Percentiles rank a stretch among this genome's conserved stretches.
These are phyloP conservation scores for Allobates femoralis DNA, from an alignment of 2,797 vertebrate genomes.

Conservation along the genomic window DNA sequence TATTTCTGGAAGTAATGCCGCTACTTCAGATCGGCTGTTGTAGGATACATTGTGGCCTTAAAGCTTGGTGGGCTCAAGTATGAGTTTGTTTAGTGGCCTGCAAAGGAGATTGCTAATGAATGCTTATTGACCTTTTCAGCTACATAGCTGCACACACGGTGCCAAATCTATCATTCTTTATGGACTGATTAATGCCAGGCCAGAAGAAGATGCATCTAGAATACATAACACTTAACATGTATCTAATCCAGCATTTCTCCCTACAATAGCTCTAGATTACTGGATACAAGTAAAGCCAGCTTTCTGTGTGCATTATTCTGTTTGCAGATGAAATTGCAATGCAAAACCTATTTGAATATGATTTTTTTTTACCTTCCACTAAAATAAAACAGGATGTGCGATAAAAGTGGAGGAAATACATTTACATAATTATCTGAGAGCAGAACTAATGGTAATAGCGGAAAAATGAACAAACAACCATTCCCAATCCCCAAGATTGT, in stretches of 20 bases:
- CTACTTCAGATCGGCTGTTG: neutral
- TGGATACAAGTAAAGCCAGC: neutral
- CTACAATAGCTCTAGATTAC: neutral
- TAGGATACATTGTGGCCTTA: neutral
- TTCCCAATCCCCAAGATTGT: neutral
- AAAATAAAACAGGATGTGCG: neutral
- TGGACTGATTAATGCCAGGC: slow-evolving; percentile 31
- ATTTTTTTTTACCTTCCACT: neutral
- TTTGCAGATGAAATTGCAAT: neutral
- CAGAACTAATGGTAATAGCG: neutral
- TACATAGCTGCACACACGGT: slow-evolving; percentile 16
- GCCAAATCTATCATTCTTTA: slow-evolving; percentile 37
- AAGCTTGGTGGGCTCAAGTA: neutral
- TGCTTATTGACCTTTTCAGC: slow-evolving; percentile 35
- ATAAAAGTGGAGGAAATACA: neutral
- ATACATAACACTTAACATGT: slow-evolving; percentile 15
- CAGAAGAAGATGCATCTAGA: slow-evolving; percentile 17
- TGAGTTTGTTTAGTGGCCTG: slow-evolving; percentile 7
- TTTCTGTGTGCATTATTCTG: neutral
- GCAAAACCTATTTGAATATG: neutral
- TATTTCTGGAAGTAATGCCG: neutral
- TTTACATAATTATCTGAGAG: neutral
- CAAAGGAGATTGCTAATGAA: slow-evolving; percentile 21
- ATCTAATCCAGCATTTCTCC: neutral
- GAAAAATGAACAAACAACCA: neutral